phyloP scores from a whole-genome alignment of 1,140 invertebrate genomes.

The Andricus grossulariae region DNA sequence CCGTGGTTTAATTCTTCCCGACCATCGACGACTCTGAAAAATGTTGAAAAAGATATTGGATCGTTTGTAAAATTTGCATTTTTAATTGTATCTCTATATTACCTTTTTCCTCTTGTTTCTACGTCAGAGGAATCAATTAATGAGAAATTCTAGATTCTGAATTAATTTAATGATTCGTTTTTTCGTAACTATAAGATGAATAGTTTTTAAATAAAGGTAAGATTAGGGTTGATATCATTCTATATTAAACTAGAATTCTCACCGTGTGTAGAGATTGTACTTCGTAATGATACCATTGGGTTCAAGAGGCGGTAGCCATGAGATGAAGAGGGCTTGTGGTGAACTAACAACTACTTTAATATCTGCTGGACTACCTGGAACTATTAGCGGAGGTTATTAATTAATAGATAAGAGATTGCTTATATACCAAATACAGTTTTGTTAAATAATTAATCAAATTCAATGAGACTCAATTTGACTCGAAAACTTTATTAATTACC shows the following conservation, averaged over 20 bases:
- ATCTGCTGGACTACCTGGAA: slow-evolving; percentile 86
- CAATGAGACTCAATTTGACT: neutral
- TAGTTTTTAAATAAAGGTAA: neutral
- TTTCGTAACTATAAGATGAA: too few relatives aligned
- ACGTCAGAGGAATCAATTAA: too few relatives aligned
- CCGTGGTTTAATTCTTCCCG: slow-evolving; percentile 82
- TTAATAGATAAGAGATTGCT: neutral
- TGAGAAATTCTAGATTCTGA: too few relatives aligned
- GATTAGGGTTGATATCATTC: slow-evolving; percentile 2
- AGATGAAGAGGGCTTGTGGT: slow-evolving; percentile 84
- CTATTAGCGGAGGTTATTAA: slow-evolving; percentile 73
- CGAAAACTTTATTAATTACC: slow-evolving; percentile 74
- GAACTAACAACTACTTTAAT: slow-evolving; percentile 89
- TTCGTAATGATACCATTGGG: slow-evolving; percentile 88
- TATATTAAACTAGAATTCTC: slow-evolving; percentile 36
- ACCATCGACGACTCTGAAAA: slow-evolving; percentile 79
- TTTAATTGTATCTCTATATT: too few relatives aligned
- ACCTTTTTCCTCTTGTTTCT: too few relatives aligned
- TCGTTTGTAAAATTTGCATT: neutral
- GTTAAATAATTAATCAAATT: neutral
- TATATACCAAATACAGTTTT: neutral
- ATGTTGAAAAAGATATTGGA: slow-evolving; percentile 9
- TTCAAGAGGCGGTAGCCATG: slow-evolving; percentile 86
- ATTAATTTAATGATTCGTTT: too few relatives aligned
- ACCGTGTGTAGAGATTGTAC: slow-evolving; percentile 87